A percentile compares a stretch with the other conserved stretches of the same genome.
phyloP scores from a whole-genome alignment of 2,797 vertebrate genomes.

The Pantherophis alleghaniensis region DNA sequence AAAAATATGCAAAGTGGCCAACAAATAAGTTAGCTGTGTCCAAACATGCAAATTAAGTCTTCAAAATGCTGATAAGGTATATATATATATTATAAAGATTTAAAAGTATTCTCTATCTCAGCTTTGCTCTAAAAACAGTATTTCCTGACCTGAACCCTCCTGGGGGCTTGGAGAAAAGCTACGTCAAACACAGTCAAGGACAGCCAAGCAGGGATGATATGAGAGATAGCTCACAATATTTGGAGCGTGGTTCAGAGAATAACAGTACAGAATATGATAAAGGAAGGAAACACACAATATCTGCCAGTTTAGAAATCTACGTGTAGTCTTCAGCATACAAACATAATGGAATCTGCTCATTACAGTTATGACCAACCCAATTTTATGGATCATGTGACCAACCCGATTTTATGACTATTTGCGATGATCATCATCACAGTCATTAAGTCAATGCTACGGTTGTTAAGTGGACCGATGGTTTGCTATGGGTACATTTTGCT shows the following conservation, averaged over 20 bases:
- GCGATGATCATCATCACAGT: neutral
- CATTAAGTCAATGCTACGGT: neutral
- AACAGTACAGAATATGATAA: neutral
- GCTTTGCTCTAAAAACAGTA: neutral
- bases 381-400: neutral
- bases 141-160: neutral
- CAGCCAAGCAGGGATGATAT: neutral
- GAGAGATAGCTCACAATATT: neutral
- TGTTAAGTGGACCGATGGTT: neutral
- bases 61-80: neutral
- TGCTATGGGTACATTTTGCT: neutral
- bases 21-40: neutral
- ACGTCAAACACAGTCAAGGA: neutral
- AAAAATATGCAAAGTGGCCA: neutral
- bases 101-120: neutral
- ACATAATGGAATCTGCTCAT: neutral
- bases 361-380: no score
- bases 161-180: neutral
- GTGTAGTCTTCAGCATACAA: neutral
- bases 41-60: neutral
- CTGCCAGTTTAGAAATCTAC: neutral
- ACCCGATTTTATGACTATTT: neutral
- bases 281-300: neutral
- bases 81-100: neutral
- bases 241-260: neutral